phyloP scores from a whole-genome alignment of 2,888 invertebrate genomes.

The Willowsia nigromaculata region DNA sequence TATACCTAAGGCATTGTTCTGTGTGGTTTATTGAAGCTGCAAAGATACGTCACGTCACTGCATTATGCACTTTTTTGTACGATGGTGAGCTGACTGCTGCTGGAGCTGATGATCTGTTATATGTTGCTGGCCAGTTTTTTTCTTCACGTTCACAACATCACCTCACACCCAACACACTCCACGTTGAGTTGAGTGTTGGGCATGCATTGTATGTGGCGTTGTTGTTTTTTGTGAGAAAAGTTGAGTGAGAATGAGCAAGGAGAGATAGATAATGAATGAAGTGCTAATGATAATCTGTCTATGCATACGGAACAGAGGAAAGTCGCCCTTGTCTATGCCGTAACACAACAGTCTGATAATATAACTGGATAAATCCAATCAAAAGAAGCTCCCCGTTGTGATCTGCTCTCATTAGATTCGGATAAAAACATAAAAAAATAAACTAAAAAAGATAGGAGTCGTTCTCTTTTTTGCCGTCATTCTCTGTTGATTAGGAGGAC shows the following conservation, averaged over 20 bases:
- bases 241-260: slow-evolving; percentile 26
- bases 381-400: slow-evolving; percentile 67
- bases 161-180: not conserved
- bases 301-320: not conserved
- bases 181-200: no score
- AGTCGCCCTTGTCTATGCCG: not conserved
- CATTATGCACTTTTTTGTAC: slow-evolving; percentile 36
- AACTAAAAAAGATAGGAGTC: not conserved
- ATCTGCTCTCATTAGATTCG: slow-evolving; percentile 56
- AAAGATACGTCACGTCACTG: slow-evolving; percentile 22
- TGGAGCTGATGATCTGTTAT: no score
- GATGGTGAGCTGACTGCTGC: not conserved
- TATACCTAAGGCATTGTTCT: not conserved
- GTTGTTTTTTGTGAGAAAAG: slow-evolving; percentile 13
- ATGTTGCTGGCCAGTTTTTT: slow-evolving; percentile 46
- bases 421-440: slow-evolving; percentile 51
- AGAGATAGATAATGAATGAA: slow-evolving; percentile 61
- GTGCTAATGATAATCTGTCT: slow-evolving; percentile 68
- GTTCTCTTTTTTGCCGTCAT: not conserved
- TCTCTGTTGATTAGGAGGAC: slow-evolving; percentile 22
- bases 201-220: not conserved
- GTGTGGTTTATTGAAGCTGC: slow-evolving; percentile 15
- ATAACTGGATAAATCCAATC: slow-evolving; percentile 66
- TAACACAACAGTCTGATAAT: not conserved
- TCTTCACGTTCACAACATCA: slow-evolving; percentile 11